Percentiles rank a stretch among this genome's conserved stretches.
phyloP scores from a whole-genome alignment of 2,113 vertebrate genomes.

The Grus americana region DNA sequence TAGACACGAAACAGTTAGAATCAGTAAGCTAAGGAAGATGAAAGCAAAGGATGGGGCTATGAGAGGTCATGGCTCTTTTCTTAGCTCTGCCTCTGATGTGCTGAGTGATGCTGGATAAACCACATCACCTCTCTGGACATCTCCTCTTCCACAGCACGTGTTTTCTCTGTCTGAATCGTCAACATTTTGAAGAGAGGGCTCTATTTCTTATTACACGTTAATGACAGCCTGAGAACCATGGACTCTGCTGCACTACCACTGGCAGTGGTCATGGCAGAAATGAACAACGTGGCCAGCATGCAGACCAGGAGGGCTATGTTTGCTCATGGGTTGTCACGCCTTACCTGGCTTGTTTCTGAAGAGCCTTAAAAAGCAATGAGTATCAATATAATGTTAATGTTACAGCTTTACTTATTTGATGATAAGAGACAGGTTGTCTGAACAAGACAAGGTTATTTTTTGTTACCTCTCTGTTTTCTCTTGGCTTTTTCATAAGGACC shows the following conservation, averaged over 20 bases:
- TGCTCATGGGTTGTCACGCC: neutral
- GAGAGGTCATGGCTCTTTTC: neutral
- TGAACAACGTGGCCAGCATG: neutral
- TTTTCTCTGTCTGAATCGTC: neutral
- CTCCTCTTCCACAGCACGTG: neutral
- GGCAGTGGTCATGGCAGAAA: neutral
- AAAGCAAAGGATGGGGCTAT: neutral
- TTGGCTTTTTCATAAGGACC: neutral
- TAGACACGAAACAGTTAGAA: neutral
- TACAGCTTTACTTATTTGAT: neutral
- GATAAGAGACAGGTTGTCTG: neutral
- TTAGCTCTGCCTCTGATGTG: neutral
- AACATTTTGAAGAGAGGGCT: neutral
- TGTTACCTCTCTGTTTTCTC: neutral
- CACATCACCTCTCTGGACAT: neutral
- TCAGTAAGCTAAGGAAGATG: neutral
- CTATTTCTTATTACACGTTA: neutral
- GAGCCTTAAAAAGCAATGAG: neutral
- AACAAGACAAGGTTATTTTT: neutral
- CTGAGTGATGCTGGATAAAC: neutral
- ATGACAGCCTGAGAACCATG: neutral
- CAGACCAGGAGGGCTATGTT: neutral
- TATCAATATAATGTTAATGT: neutral
- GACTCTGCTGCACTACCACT: neutral
- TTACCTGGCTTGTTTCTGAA: neutral